Evolutionary conservation across 2,888 invertebrate genomes (phyloP).

Genomic region (Mesoligia furuncula): DNA sequence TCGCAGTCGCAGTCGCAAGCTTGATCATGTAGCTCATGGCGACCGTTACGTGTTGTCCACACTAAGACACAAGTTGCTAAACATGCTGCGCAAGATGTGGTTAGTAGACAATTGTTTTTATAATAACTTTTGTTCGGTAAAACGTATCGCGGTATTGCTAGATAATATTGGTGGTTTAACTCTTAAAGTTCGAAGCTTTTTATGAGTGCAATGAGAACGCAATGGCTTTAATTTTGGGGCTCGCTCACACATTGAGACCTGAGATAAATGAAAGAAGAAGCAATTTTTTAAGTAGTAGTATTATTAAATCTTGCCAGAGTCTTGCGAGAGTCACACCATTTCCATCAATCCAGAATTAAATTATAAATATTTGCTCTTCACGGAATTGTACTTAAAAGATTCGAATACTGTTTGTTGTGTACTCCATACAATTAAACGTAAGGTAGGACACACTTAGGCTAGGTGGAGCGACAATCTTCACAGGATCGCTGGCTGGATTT

Average conservation of each 20-base stretch:
- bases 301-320: no score
- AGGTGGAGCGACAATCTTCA: no score
- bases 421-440: background rate
- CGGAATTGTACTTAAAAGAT: no score
- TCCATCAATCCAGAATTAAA: background rate
- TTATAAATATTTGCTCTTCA: background rate
- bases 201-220: background rate
- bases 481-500: no score
- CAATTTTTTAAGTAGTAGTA: background rate
- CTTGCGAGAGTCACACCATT: background rate
- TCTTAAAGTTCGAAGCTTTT: background rate
- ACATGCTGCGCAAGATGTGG: background rate
- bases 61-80: background rate
- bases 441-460: no score
- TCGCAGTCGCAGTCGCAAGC: background rate
- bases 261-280: background rate
- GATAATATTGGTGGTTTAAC: background rate
- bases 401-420: no score
- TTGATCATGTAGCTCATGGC: background rate
- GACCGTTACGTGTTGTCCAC: background rate
- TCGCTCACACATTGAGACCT: background rate
- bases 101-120: background rate
- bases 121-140: background rate
- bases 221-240: background rate
- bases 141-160: background rate